phyloP scores from a whole-genome alignment of 2,113 vertebrate genomes.

The Boulengeromyrus knoepffleri region DNA sequence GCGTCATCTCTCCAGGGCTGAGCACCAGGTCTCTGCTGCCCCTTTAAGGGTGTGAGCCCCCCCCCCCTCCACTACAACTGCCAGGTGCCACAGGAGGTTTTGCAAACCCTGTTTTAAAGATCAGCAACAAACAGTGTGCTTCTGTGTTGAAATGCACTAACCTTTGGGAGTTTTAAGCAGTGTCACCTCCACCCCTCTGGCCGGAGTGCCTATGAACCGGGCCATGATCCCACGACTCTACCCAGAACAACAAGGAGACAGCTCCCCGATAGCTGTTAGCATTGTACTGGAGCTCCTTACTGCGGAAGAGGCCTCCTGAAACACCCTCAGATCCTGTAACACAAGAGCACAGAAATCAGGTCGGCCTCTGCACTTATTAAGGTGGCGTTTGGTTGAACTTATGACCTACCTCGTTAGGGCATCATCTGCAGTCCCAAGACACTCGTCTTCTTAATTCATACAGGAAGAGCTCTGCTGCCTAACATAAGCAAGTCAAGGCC shows the following conservation, averaged over 20 bases:
- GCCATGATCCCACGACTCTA: neutral
- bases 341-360: neutral
- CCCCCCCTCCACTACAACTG: conserved; percentile 2
- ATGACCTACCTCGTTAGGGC: neutral
- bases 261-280: neutral
- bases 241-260: neutral
- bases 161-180: neutral
- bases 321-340: neutral
- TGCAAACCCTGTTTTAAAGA: neutral
- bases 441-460: conserved; percentile 21
- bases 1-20: conserved; percentile 52
- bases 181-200: neutral
- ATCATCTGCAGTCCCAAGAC: neutral
- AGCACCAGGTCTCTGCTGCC: conserved; percentile 39
- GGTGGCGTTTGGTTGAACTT: neutral
- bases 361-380: neutral
- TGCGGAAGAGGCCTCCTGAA: neutral
- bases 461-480: neutral
- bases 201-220: neutral
- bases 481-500: neutral
- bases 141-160: neutral
- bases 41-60: conserved; percentile 55
- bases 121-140: neutral
- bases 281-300: no score
- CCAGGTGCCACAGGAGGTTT: conserved; percentile 31